These are phyloP conservation scores for Hydrotaea diabolus DNA, from an alignment of 2,888 invertebrate species.

Conservation along the genomic window DNA sequence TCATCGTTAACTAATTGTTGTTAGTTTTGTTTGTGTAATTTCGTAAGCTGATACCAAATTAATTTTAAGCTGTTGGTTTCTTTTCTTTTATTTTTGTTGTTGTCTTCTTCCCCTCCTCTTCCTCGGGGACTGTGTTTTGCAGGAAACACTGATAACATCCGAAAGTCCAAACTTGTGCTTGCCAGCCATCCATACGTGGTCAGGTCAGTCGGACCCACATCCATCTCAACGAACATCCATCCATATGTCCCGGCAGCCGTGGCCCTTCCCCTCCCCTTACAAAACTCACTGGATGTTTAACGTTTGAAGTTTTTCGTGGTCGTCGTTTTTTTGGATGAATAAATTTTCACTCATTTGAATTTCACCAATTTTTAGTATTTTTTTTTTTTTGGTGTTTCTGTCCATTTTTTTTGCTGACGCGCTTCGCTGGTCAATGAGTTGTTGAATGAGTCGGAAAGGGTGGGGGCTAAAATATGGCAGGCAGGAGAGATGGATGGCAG, in stretches of 20 bases:
- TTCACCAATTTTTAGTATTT: conserved; percentile 44
- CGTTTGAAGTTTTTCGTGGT: conserved; percentile 27
- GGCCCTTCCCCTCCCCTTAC: not conserved
- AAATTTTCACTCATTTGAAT: conserved; percentile 61
- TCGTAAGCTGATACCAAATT: conserved; percentile 80
- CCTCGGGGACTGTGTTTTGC: not conserved
- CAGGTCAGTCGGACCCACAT: not conserved
- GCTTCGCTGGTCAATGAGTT: conserved; percentile 47
- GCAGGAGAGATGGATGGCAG: not conserved
- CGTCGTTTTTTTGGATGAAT: conserved; percentile 31
- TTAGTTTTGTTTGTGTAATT: conserved; percentile 78
- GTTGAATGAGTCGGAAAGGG: not conserved
- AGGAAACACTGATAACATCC: conserved; percentile 21
- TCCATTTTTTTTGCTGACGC: conserved; percentile 30
- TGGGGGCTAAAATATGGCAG: no score
- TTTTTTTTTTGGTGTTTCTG: conserved; percentile 6
- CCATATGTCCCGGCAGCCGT: conserved; percentile 15
- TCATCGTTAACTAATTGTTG: conserved; percentile 80
- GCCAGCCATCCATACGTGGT: not conserved
- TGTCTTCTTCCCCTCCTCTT: no score
- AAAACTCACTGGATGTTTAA: not conserved
- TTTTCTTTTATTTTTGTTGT: not conserved
- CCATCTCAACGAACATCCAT: not conserved
- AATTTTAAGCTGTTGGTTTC: conserved; percentile 70
- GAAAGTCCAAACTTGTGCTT: conserved; percentile 4